Conservation (phyloP, 2,888 invertebrate species). For the Hypolimnas misippus region DNA sequence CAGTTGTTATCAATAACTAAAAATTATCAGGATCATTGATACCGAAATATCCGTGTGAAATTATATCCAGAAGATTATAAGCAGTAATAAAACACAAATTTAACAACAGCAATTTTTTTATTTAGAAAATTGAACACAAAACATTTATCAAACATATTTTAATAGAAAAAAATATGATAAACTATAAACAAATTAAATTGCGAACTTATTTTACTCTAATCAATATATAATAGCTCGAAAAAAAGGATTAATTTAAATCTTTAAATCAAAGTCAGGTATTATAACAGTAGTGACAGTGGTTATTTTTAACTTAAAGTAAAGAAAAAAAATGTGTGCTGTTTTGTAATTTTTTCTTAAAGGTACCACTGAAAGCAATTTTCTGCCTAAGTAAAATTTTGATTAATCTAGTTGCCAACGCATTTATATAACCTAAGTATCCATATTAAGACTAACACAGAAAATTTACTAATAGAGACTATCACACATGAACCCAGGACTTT, state of each 20-base stretch:
- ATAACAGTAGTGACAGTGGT: not conserved
- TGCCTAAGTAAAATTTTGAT: not conserved
- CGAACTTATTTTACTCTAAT: not conserved
- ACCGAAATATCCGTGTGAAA: no score
- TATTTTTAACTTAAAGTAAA: not conserved
- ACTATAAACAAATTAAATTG: slow-evolving; percentile 12
- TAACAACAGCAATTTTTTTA: slow-evolving; percentile 30
- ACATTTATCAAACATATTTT: slow-evolving; percentile 23
- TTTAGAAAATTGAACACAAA: slow-evolving; percentile 30
- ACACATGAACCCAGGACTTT: no score
- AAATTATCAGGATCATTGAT: no score
- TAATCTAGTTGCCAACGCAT: not conserved
- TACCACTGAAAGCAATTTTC: not conserved
- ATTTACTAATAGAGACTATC: no score
- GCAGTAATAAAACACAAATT: slow-evolving; percentile 12
- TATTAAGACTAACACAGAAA: not conserved
- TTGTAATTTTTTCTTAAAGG: not conserved
- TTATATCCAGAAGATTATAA: no score
- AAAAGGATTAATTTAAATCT: not conserved
- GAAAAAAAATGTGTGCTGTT: not conserved
- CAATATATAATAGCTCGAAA: not conserved
- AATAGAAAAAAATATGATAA: not conserved
- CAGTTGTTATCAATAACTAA: no score
- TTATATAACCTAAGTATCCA: not conserved
- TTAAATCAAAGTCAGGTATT: no score